Evolutionary conservation across 2,113 vertebrate genomes (phyloP).

Genomic region (human (Homo sapiens)): GRCh38 chr14:79031001-79031500

Average conservation of each 20-base stretch:
- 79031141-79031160: background rate
- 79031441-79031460: background rate
- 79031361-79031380: background rate
- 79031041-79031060: conserved; percentile 51
- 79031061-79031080: background rate
- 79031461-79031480: background rate
- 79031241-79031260: conserved; percentile 6
- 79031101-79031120: background rate
- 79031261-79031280: background rate
- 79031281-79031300: background rate
- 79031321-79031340: background rate
- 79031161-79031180: background rate
- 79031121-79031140: conserved; percentile 38
- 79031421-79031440: background rate
- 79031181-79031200: background rate
- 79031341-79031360: background rate
- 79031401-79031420: background rate
- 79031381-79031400: background rate
- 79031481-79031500: background rate
- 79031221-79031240: background rate
- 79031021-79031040: background rate
- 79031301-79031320: conserved; percentile 28
- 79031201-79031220: background rate
- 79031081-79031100: background rate
- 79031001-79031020: background rate